Conservation (phyloP, 1,140 invertebrate genomes). For the Elymnias hypermnestra region DNA sequence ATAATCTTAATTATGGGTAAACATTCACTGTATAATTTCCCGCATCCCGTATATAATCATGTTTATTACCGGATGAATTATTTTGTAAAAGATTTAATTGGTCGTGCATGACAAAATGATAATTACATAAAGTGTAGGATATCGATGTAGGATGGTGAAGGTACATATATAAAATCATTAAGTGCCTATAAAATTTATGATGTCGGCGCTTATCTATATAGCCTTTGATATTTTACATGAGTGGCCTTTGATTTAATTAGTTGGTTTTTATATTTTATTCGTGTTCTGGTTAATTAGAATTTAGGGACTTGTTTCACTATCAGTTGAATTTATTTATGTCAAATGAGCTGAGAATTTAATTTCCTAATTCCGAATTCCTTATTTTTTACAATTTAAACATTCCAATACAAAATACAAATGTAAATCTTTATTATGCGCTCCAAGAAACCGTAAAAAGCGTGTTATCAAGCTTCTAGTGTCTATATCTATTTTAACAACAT, state of each 20-base stretch:
- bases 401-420: too few relatives aligned
- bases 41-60: not conserved
- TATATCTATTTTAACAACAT: too few relatives aligned
- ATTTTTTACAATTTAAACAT: too few relatives aligned
- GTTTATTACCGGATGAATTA: constrained; percentile 1
- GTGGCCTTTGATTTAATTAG: constrained; percentile 13
- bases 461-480: too few relatives aligned
- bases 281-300: constrained; percentile 1
- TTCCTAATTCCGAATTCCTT: too few relatives aligned
- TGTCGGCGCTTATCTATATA: constrained; percentile 23
- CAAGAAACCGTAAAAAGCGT: too few relatives aligned
- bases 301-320: not conserved
- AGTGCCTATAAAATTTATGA: constrained; percentile 26
- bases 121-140: constrained; percentile 19
- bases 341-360: too few relatives aligned
- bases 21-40: too few relatives aligned
- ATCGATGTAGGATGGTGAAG: constrained; percentile 13
- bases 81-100: constrained; percentile 24
- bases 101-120: constrained; percentile 25
- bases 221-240: constrained; percentile 5
- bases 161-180: constrained; percentile 25
- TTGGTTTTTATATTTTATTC: constrained; percentile 7
- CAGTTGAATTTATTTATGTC: not conserved
- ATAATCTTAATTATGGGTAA: too few relatives aligned
- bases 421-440: too few relatives aligned